Conservation (phyloP, 1,140 invertebrate species). For the Lutraria rhynchaena region DNA sequence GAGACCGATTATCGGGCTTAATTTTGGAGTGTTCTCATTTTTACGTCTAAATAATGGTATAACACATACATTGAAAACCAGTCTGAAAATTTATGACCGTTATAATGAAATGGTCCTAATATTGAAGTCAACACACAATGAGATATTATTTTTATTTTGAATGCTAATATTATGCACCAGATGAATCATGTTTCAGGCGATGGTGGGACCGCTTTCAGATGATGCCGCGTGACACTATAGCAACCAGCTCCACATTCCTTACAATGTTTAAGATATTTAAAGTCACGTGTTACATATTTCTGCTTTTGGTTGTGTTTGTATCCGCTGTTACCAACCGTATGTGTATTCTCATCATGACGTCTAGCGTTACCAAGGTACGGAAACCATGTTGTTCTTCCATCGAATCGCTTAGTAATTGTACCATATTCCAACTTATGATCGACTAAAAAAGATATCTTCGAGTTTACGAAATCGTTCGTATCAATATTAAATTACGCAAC, state of each 20-base stretch:
- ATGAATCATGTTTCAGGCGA: constrained; percentile 64
- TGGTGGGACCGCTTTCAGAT: constrained; percentile 76
- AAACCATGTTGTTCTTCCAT: no score
- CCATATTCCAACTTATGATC: no score
- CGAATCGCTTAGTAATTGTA: no score
- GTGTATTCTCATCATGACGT: constrained; percentile 69
- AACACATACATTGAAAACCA: not conserved
- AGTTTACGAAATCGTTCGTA: no score
- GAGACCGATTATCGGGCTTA: not conserved
- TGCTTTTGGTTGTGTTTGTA: constrained; percentile 69
- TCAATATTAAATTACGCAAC: no score
- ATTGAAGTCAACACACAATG: not conserved
- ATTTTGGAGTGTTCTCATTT: not conserved
- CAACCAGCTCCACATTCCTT: constrained; percentile 63
- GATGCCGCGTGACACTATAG: constrained; percentile 72
- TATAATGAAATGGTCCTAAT: not conserved
- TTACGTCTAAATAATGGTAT: not conserved
- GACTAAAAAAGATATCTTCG: no score
- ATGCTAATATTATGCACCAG: not conserved
- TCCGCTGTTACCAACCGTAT: constrained; percentile 72
- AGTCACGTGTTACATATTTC: constrained; percentile 68
- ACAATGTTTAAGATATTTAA: constrained; percentile 70
- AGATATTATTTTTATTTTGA: not conserved
- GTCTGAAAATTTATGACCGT: not conserved
- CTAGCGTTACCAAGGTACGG: constrained; percentile 71